Conservation (phyloP, 2,888 invertebrate species). For the Sthenelais limicola region DNA sequence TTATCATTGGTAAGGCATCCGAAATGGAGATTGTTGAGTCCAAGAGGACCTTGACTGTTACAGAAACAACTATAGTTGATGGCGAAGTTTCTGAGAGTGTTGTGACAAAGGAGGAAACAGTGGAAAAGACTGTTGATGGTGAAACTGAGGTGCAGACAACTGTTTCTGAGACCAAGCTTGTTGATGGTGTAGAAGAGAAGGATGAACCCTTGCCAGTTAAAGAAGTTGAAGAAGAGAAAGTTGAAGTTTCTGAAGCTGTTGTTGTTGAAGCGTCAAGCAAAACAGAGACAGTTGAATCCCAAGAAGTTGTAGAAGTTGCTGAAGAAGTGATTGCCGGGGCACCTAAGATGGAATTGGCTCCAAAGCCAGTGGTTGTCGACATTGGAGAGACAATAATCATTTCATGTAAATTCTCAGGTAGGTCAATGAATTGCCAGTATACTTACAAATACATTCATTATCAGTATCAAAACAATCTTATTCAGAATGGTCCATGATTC, state of each 20-base stretch:
- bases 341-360: constrained; percentile 29
- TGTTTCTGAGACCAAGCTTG: too few species aligned
- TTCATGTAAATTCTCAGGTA: constrained; percentile 40
- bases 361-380: constrained; percentile 37
- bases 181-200: neutral
- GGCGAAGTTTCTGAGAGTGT: neutral
- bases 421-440: constrained; percentile 15
- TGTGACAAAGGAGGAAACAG: neutral
- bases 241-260: neutral
- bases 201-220: neutral
- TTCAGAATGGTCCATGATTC: too few species aligned
- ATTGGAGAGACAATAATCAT: constrained; percentile 45
- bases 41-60: neutral
- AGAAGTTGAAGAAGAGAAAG: neutral
- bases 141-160: too few species aligned
- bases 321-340: too few species aligned
- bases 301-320: neutral
- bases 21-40: too few species aligned
- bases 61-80: neutral
- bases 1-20: constrained; percentile 49
- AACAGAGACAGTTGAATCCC: neutral
- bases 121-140: too few species aligned
- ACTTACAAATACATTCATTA: too few species aligned
- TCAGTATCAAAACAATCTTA: too few species aligned
- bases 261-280: neutral